phyloP scores from a whole-genome alignment of 2,113 vertebrate species.

The Vireo altiloquus region DNA sequence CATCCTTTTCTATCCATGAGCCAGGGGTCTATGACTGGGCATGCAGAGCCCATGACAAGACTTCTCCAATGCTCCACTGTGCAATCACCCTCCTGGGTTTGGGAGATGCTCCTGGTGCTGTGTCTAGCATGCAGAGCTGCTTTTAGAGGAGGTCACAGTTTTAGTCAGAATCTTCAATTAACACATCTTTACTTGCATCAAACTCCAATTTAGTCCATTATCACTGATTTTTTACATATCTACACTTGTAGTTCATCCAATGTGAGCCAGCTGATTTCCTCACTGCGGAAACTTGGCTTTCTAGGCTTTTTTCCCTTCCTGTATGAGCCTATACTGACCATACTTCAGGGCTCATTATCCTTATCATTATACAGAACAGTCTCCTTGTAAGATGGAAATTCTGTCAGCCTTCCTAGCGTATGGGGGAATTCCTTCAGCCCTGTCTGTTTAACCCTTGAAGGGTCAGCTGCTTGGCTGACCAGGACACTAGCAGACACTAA shows the following conservation, averaged over 20 bases:
- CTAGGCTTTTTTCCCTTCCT: not conserved
- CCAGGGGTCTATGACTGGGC: rapidly evolving
- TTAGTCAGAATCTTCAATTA: not conserved
- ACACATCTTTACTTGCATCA: not conserved
- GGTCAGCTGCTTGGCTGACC: not conserved
- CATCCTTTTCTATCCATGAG: not conserved
- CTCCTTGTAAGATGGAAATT: not conserved
- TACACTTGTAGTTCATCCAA: not conserved
- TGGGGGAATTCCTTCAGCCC: not conserved
- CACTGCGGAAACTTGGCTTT: not conserved
- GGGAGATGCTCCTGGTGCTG: not conserved
- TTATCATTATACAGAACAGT: not conserved
- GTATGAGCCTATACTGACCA: not conserved
- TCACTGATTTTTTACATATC: not conserved
- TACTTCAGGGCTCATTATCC: not conserved
- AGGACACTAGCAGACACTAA: not conserved
- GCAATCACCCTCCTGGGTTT: not conserved
- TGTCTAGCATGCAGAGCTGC: not conserved
- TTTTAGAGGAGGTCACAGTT: not conserved
- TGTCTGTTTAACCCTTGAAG: not conserved
- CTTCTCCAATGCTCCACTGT: not conserved
- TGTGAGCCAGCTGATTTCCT: not conserved
- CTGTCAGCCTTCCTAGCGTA: not conserved
- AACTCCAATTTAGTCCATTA: not conserved
- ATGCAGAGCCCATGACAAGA: not conserved